These are phyloP conservation scores for Ammospiza maritima DNA, from an alignment of 2,797 vertebrate species.

Conservation along the genomic window DNA sequence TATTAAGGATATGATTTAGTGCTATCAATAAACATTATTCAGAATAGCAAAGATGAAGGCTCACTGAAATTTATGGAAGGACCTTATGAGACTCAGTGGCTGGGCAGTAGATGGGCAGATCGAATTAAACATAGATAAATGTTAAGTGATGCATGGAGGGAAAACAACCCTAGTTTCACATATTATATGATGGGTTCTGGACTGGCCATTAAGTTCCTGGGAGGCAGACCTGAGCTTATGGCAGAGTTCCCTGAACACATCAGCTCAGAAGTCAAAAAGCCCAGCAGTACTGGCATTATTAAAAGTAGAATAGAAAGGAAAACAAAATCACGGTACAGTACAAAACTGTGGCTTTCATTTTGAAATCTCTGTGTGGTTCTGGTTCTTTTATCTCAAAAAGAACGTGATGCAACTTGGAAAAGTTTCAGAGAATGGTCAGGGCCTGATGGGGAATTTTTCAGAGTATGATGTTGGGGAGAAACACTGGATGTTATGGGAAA, in stretches of 20 bases:
- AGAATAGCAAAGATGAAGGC: constrained; percentile 9
- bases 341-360: background rate
- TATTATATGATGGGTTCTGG: background rate
- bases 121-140: background rate
- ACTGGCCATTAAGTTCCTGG: background rate
- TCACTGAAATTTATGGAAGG: background rate
- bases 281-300: background rate
- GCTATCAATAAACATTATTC: constrained; percentile 14
- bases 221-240: background rate
- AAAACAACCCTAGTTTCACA: background rate
- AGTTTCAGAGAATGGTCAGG: background rate
- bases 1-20: constrained; percentile 10
- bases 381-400: background rate
- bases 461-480: background rate
- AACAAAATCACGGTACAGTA: background rate
- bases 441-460: fast-evolving
- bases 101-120: background rate
- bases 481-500: background rate
- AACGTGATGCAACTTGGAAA: background rate
- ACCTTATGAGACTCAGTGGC: background rate
- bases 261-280: background rate
- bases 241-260: background rate
- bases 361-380: background rate
- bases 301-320: background rate
- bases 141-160: background rate